Base-by-base conservation (phyloP, 2,888 invertebrate genomes). In the Chesias legatella region DNA sequence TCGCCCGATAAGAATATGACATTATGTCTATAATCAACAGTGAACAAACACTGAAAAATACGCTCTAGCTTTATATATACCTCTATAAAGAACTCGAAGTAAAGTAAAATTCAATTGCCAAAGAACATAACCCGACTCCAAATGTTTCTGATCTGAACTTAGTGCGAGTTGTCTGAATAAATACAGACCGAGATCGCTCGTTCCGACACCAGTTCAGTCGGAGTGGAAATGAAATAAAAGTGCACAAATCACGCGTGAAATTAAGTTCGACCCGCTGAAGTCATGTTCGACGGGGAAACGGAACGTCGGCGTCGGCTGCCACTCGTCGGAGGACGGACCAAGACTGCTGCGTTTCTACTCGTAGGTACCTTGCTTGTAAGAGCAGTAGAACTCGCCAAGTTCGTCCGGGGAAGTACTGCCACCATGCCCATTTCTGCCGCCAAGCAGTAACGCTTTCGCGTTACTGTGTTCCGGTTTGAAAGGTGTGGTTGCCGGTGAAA, bases 211-310 rank as follows among this genome's bases (percentile, higher is more conserved):
- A 58, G 62, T 70, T 67, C 62, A 62, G 55, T 60, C 54, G 56
- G 56, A 72, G 69, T 78, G 70, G 73, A 70, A 83, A 82, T 75
- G 75, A 79, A 82, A 81, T 82, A 79, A 83, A 79, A 80, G 72
- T 73, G 69, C 69, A 77, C 75, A 83, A 83, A 85, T 83, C 82
- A 83, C 80, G 81, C 85, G 84, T 85, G 83, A 85, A 86, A 86
- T 86, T 81, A 84, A 81, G 73, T 84, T 83, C 75, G 74, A 74
- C 61, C 74, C 73, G 63, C 70, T 69, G 64, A 72, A 77, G 75
- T 73, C 73, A 76, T 78, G 78, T 77, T 67, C 70, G 72, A 55
- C 61, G 62, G 65, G 67, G 63, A 61, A 69, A 67, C 60, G 62
- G 59, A n/a, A n/a, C n/a, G n/a, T n/a, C n/a, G n/a, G n/a, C n/a